Percentiles rank a stretch among this genome's conserved stretches.
Conservation (phyloP, 2,113 vertebrate species). For the Lota lota region DNA sequence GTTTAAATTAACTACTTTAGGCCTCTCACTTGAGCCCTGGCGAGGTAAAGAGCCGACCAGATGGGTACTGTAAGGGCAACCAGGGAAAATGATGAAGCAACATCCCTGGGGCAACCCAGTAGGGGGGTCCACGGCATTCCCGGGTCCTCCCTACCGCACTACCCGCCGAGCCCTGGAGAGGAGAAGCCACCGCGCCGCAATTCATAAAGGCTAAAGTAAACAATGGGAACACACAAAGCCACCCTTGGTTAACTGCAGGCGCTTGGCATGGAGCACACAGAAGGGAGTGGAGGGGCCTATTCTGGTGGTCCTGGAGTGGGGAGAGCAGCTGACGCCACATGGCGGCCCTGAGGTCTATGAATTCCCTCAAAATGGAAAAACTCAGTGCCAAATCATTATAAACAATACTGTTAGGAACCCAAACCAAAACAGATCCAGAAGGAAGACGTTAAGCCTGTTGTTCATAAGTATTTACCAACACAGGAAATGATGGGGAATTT, state of each 20-base stretch:
- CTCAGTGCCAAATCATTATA: too few relatives aligned
- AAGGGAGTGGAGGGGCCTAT: slow-evolving; percentile 38
- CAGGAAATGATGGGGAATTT: too few relatives aligned
- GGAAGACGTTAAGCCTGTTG: too few relatives aligned
- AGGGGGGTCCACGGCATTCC: slow-evolving; percentile 59
- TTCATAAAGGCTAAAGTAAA: slow-evolving; percentile 70
- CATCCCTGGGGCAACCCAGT: slow-evolving; percentile 54
- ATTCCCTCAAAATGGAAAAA: too few relatives aligned
- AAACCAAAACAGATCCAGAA: too few relatives aligned
- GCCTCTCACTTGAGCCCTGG: too few relatives aligned
- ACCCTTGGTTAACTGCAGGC: slow-evolving; percentile 57
- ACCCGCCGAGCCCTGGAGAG: slow-evolving; percentile 60
- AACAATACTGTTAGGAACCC: too few relatives aligned
- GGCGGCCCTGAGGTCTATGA: too few relatives aligned
- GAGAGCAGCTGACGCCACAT: slow-evolving; percentile 34
- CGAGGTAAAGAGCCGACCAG: slow-evolving; percentile 36
- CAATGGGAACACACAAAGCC: slow-evolving; percentile 61
- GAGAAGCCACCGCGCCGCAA: slow-evolving; percentile 63
- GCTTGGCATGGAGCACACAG: slow-evolving; percentile 4
- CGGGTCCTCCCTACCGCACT: slow-evolving; percentile 64
- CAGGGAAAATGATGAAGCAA: slow-evolving; percentile 31
- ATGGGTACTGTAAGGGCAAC: slow-evolving; percentile 49
- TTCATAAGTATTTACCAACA: too few relatives aligned
- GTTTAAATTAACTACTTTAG: background rate
- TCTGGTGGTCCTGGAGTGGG: slow-evolving; percentile 40